Base-by-base conservation (phyloP, 2,888 invertebrate genomes). In the Theodoxus fluviatilis region DNA sequence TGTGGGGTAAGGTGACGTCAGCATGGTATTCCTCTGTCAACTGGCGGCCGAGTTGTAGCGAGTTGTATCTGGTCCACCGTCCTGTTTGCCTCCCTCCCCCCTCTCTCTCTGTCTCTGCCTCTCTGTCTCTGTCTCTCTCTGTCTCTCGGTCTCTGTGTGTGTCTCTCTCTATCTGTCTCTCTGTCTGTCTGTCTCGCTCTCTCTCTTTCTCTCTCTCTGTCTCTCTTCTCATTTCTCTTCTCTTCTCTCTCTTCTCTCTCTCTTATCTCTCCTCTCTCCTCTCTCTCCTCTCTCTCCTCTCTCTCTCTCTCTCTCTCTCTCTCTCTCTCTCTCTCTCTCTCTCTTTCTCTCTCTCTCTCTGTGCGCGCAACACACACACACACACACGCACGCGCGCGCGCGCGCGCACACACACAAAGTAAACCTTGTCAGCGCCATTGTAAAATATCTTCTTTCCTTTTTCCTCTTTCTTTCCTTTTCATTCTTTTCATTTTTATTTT, bases 171-270 rank as follows among this genome's bases (percentile, higher is more conserved):
- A 37, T 35, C 7, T 61, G 61, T 57, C 18, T 61, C n/a, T 33
- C 18, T 35, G 33, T 61, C 18, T 61, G 12, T 1, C 37, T 37
- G 35, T 35, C 22, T 35, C 22, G 35, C 7, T 37, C 2, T 61
- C 37, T 61, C 22, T 61, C 37, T 35, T 4, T 12, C 37, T 64
- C 22, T 22, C 22, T 55, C 55, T 55, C 22, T 22, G 7, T 55
- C 55, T 55, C 22, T 22, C 22, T 55, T 22, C 22, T 22, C 22
- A 7, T 55, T 22, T 22, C 22, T 22, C 22, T 55, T 22, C 22
- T 55, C 55, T 22, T 22, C 55, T 22, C 22, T 9, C 22, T 22
- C 55, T 55, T 47, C 69, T 63, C 55, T 18, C 66, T 52, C 70
- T 65, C 61, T 57, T 47, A 31, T 67, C 47, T 28, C 25, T 25